Base-by-base conservation (phyloP, 2,888 invertebrate genomes). In the Aquatica leii region DNA sequence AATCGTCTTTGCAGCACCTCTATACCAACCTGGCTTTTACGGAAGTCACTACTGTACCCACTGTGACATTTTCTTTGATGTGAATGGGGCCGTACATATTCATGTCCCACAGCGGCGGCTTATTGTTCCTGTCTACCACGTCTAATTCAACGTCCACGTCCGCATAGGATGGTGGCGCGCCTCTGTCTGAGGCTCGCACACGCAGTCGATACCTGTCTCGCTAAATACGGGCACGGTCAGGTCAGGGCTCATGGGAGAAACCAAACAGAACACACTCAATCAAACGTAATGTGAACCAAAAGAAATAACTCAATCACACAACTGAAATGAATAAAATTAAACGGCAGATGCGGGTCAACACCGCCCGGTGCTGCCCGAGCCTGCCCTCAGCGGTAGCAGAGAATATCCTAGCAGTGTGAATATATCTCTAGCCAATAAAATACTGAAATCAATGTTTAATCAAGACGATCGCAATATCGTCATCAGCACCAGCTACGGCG, bases 1-100 rank as follows among this genome's bases (percentile, higher is more conserved):
- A 73, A 81, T 82, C 82, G 81, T 82, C 69, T 68, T 65, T 61
- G 64, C 61, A 52, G 58, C 66, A 56, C 71, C 72, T 67, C 79
- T 83, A 92, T 93, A 92, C 92, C 91, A 92, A 93, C 95, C 95
- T 95, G 89, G 96, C 96, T 92, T 95, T 95, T 87, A 96, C 93
- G 87, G 94, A 92, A 88, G 95, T 95, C 90, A 96, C 95, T 90
- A 94, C 93, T 87, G 95, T 95, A 90, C 96, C 95, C 90, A 96
- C 94, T 90, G 95, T 95, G 90, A 95, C 94, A 93, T 96, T 96
- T 92, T 97, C 96, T 90, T 92, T 93, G 90, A 96, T 94, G 91
- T 93, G 92, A 88, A 94, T 94, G 88, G 95, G 95, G 88, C 96
- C 95, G 90, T 96, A 95, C 87, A 94, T 90, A 86, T 89, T 90